Evolutionary conservation across 2,888 invertebrate species (phyloP).

Genomic region (Trichogramma dendrolimi): DNA sequence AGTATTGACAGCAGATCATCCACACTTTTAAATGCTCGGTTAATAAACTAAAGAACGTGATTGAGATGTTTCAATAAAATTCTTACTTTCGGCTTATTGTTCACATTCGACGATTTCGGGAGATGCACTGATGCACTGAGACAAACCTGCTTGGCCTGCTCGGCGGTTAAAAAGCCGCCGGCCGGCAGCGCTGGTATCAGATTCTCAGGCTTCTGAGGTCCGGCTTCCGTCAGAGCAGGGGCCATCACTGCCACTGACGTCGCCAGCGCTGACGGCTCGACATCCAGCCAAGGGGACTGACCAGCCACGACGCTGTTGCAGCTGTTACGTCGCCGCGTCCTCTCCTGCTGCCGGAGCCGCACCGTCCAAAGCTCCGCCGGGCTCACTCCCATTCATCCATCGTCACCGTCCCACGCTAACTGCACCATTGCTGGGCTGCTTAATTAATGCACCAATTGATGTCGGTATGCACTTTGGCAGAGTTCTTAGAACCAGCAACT

Average conservation of each 20-base stretch:
- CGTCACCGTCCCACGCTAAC: constrained; percentile 20
- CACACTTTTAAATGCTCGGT: too few relatives aligned
- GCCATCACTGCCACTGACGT: constrained; percentile 74
- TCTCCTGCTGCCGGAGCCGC: constrained; percentile 31
- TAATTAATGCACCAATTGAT: too few relatives aligned
- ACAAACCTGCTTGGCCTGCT: constrained; percentile 46
- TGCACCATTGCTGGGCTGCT: constrained; percentile 10
- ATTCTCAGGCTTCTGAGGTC: constrained; percentile 52
- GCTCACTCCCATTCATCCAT: constrained; percentile 53
- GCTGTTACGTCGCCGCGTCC: constrained; percentile 37
- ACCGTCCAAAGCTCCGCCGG: constrained; percentile 42
- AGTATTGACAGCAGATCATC: too few relatives aligned
- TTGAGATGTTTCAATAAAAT: constrained; percentile 6
- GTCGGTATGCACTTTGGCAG: too few relatives aligned
- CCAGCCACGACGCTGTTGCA: constrained; percentile 39
- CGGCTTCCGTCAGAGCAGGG: constrained; percentile 83
- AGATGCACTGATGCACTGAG: constrained; percentile 21
- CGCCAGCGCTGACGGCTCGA: constrained; percentile 50
- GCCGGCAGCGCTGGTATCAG: constrained; percentile 47
- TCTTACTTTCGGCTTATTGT: constrained; percentile 22
- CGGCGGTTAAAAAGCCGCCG: constrained; percentile 48
- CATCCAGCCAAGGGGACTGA: constrained; percentile 48
- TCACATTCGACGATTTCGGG: constrained; percentile 20
- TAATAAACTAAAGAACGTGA: background rate
- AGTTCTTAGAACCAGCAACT: background rate